phyloP scores from a whole-genome alignment of 2,888 invertebrate genomes.

The Lasius platythorax region DNA sequence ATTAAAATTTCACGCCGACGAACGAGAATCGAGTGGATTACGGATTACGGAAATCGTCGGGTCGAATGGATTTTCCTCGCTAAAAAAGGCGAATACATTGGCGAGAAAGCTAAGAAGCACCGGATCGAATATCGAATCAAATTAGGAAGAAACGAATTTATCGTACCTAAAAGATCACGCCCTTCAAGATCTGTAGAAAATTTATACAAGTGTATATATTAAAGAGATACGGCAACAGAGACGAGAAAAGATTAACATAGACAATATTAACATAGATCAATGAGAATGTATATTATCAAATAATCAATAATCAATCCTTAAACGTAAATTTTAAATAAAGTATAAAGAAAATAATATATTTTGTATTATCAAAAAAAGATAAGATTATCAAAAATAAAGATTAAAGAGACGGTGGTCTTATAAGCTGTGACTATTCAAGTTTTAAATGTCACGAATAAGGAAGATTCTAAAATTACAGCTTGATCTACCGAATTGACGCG shows the following conservation, averaged over 20 bases:
- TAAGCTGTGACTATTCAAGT: not conserved
- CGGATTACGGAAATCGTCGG: slow-evolving; percentile 52
- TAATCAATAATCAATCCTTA: not conserved
- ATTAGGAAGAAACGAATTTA: not conserved
- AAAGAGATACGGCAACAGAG: no score
- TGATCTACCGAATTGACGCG: not conserved
- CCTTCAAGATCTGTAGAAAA: not conserved
- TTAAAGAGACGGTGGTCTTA: not conserved
- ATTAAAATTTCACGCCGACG: slow-evolving; percentile 52
- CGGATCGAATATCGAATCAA: slow-evolving; percentile 52
- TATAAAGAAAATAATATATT: not conserved
- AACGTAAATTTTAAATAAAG: not conserved
- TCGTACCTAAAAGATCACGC: not conserved
- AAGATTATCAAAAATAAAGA: not conserved
- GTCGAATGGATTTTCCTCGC: slow-evolving; percentile 11
- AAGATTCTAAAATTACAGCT: slow-evolving; percentile 1
- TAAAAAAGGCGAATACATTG: slow-evolving; percentile 30
- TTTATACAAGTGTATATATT: not conserved
- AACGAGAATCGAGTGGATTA: slow-evolving; percentile 49
- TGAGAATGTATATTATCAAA: not conserved
- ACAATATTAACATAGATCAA: not conserved
- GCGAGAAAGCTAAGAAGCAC: slow-evolving; percentile 50
- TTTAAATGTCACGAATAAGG: not conserved
- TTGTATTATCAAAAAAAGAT: not conserved
- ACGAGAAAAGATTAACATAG: not conserved